These are phyloP conservation scores for Danio tinwini DNA, from an alignment of 2,797 vertebrate genomes.

Conservation along the genomic window DNA sequence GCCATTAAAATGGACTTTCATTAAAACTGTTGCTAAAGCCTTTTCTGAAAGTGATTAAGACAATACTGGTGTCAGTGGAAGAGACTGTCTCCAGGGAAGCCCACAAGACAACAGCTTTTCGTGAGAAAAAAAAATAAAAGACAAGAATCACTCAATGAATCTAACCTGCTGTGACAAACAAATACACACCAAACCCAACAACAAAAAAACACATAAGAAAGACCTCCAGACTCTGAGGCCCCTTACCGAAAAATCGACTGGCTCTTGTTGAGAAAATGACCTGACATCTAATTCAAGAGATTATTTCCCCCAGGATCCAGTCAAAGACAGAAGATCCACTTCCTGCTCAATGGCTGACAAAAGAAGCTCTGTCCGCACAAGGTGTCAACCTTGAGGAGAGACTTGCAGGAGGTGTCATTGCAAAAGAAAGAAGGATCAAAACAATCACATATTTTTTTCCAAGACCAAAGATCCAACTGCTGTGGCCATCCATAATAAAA, in stretches of 20 bases:
- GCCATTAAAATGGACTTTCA: neutral
- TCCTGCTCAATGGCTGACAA: slow-evolving; percentile 7
- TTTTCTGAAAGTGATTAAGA: slow-evolving; percentile 3
- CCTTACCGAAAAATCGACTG: slow-evolving; percentile 45
- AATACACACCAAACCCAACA: neutral
- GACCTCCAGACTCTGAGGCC: slow-evolving; percentile 36
- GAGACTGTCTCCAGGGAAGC: slow-evolving; percentile 17
- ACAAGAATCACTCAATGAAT: slow-evolving; percentile 3
- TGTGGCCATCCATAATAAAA: neutral
- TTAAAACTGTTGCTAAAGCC: neutral
- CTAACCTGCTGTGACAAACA: slow-evolving; percentile 12
- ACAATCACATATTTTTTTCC: neutral
- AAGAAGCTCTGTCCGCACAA: neutral
- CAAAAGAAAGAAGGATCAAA: slow-evolving; percentile 7
- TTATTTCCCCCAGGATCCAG: slow-evolving; percentile 53
- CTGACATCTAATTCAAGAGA: slow-evolving; percentile 55
- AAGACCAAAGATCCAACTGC: neutral
- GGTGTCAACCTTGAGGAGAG: neutral
- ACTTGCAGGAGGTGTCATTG: slow-evolving; percentile 7
- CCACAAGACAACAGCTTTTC: slow-evolving; percentile 33
- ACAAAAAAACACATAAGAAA: slow-evolving; percentile 26
- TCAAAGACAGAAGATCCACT: slow-evolving; percentile 6
- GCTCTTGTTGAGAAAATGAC: slow-evolving; percentile 48
- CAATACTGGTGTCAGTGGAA: neutral
- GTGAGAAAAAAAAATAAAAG: slow-evolving; percentile 35